Conservation (phyloP, 2,113 vertebrate genomes). For the Archocentrus centrarchus region DNA sequence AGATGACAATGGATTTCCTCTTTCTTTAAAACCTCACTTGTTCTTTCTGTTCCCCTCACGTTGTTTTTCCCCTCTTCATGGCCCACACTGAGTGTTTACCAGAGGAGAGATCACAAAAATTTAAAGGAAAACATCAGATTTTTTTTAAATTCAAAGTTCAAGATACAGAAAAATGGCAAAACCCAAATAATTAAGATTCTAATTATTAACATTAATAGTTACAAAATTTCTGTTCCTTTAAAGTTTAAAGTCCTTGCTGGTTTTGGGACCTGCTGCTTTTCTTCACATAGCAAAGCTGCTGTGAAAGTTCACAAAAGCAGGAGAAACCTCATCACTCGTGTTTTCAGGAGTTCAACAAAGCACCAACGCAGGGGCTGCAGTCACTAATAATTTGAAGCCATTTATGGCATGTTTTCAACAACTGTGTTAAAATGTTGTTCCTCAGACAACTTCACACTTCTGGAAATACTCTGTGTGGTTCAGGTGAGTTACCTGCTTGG, state of each 20-base stretch:
- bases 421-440: no score
- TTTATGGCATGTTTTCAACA: no score
- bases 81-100: not conserved
- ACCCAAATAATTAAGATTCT: not conserved
- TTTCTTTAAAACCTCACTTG: conserved; percentile 32
- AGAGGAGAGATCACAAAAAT: not conserved
- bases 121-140: not conserved
- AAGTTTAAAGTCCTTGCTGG: not conserved
- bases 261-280: not conserved
- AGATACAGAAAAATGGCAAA: not conserved
- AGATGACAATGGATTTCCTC: conserved; percentile 61
- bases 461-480: not conserved
- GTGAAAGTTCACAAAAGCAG: not conserved
- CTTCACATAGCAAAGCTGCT: not conserved
- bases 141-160: not conserved
- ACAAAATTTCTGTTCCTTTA: not conserved
- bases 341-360: not conserved
- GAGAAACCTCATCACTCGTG: not conserved
- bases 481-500: not conserved
- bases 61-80: not conserved
- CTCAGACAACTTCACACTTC: no score
- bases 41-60: conserved; percentile 9
- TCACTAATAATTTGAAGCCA: no score
- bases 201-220: not conserved
- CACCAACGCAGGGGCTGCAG: no score